These are phyloP conservation scores for Noctilio leporinus DNA, from an alignment of 2,113 vertebrate genomes.

Conservation along the genomic window DNA sequence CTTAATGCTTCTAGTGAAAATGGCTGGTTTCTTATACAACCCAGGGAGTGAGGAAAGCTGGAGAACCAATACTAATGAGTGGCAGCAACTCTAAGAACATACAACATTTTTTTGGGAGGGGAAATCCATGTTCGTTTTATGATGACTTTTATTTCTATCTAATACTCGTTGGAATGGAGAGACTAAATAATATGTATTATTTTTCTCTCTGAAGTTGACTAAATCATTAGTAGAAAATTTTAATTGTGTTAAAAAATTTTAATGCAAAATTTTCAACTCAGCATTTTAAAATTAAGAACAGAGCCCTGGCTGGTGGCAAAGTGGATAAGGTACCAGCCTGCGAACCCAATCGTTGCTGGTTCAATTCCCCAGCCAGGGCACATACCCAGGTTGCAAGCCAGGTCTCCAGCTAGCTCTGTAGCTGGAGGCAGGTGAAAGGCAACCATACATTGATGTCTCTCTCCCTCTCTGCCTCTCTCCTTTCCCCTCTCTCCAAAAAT, in stretches of 20 bases:
- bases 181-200: not conserved
- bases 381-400: too few species aligned
- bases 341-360: too few species aligned
- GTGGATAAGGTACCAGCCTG: too few species aligned
- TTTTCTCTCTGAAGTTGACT: not conserved
- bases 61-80: not conserved
- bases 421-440: too few species aligned
- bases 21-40: not conserved
- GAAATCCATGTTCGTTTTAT: not conserved
- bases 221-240: not conserved
- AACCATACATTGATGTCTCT: too few species aligned
- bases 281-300: not conserved
- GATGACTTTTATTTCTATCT: not conserved
- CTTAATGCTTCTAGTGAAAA: constrained; percentile 16
- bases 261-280: not conserved
- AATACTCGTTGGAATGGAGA: not conserved
- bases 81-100: not conserved
- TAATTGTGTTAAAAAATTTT: not conserved
- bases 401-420: too few species aligned
- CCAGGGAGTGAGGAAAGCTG: not conserved
- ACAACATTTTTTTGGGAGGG: not conserved
- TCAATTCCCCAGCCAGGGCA: too few species aligned
- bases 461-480: not conserved
- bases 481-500: too few species aligned
- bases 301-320: too few species aligned